phyloP scores from a whole-genome alignment of 2,113 vertebrate species.

The Aplodontia rufa region DNA sequence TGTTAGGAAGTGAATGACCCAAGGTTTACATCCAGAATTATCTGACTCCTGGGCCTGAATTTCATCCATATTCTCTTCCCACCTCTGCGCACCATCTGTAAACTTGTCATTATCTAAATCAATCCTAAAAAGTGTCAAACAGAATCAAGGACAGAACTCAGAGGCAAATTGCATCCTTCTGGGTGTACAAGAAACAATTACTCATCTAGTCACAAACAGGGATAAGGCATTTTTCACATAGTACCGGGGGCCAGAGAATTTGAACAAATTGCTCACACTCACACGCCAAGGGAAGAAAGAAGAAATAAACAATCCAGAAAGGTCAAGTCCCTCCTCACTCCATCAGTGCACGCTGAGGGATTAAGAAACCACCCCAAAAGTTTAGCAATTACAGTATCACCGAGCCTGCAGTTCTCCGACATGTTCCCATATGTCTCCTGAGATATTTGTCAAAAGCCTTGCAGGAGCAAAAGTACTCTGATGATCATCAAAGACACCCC shows the following conservation, averaged over 20 bases:
- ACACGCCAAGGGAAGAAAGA: not conserved
- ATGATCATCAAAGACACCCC: not conserved
- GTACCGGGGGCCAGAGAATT: not conserved
- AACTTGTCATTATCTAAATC: not conserved
- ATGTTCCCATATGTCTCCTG: not conserved
- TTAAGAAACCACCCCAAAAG: not conserved
- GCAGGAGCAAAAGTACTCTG: rapidly evolving
- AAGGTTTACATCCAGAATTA: not conserved
- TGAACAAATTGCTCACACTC: not conserved
- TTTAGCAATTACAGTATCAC: not conserved
- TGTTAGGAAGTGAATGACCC: not conserved
- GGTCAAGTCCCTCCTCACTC: not conserved
- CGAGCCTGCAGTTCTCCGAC: not conserved
- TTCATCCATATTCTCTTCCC: not conserved
- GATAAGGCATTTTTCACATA: not conserved
- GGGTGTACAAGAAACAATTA: not conserved
- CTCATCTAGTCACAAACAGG: not conserved
- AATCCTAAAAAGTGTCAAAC: not conserved
- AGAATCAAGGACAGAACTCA: slow-evolving; percentile 19
- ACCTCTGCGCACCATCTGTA: not conserved
- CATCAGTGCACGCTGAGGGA: not conserved
- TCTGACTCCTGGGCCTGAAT: not conserved
- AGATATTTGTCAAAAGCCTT: not conserved
- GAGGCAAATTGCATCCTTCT: not conserved
- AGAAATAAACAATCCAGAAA: not conserved